phyloP scores from a whole-genome alignment of 2,113 vertebrate genomes.

The Mormyrus lacerda region DNA sequence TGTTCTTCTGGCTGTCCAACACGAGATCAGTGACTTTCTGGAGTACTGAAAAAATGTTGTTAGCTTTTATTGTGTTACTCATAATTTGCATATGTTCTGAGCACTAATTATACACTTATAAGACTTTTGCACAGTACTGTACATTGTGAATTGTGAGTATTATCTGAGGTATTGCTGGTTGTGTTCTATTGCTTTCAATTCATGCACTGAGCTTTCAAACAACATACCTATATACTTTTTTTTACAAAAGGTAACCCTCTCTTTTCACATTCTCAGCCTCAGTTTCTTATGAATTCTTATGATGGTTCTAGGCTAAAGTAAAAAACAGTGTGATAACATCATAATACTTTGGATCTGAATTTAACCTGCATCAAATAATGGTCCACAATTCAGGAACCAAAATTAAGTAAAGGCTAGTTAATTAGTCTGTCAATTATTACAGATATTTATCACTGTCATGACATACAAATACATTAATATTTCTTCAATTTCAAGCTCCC shows the following conservation, averaged over 20 bases:
- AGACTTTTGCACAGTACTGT: not conserved
- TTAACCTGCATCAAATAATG: not conserved
- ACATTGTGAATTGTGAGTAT: not conserved
- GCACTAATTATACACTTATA: not conserved
- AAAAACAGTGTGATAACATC: not conserved
- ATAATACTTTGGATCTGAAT: not conserved
- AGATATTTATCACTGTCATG: not conserved
- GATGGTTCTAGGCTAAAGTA: not conserved
- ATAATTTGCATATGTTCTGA: not conserved
- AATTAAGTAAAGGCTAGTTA: not conserved
- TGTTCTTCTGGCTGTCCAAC: not conserved
- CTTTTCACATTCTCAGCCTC: not conserved
- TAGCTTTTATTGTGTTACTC: not conserved
- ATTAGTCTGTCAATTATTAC: not conserved
- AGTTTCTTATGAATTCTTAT: not conserved
- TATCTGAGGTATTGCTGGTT: not conserved
- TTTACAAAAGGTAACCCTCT: not conserved
- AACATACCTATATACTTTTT: not conserved
- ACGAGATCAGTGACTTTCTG: not conserved
- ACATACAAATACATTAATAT: not conserved
- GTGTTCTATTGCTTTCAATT: not conserved
- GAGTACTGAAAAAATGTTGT: not conserved
- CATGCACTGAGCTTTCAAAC: not conserved
- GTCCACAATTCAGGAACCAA: not conserved
- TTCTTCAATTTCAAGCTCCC: not conserved